Evolutionary conservation across 23 tunicate genomes (phyloP).

Genomic region (Trididemnum clinides): DNA sequence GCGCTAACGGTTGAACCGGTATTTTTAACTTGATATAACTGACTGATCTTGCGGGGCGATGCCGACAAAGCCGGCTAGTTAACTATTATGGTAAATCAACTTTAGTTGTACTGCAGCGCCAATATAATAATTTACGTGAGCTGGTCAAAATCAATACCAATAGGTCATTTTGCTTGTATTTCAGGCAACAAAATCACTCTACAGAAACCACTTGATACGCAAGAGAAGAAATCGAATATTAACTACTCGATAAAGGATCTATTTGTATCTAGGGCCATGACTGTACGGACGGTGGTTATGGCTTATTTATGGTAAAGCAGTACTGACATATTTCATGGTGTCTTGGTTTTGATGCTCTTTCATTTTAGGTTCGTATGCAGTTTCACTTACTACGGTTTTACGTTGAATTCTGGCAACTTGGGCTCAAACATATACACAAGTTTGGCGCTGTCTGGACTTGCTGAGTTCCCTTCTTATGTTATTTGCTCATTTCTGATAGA

Average conservation of each 20-base stretch:
- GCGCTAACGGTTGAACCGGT: too few species aligned
- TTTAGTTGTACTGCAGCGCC: too few species aligned
- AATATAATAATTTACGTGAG: too few species aligned
- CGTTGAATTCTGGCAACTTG: slow-evolving; percentile 69
- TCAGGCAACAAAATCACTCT: slow-evolving; percentile 35
- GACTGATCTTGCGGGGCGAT: too few species aligned
- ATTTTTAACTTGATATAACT: too few species aligned
- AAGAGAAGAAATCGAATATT: slow-evolving; percentile 38
- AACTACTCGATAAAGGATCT: slow-evolving; percentile 45
- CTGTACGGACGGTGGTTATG: slow-evolving; percentile 65
- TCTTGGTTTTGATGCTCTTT: background rate
- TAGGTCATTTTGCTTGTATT: too few species aligned
- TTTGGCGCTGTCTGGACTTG: slow-evolving; percentile 79
- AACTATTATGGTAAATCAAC: too few species aligned
- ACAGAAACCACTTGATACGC: slow-evolving; percentile 17
- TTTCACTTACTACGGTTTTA: slow-evolving; percentile 84
- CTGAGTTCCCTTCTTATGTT: slow-evolving; percentile 69
- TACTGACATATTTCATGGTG: background rate
- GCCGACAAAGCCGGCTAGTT: too few species aligned
- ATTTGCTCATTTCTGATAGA: slow-evolving; percentile 52
- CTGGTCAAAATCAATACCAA: too few species aligned
- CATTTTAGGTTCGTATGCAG: slow-evolving; percentile 84
- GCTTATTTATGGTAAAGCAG: slow-evolving; percentile 53
- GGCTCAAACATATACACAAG: slow-evolving; percentile 55
- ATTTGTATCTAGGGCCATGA: slow-evolving; percentile 40